Evolutionary conservation across 2,797 vertebrate genomes (phyloP).

Genomic region (Brotula barbata): DNA sequence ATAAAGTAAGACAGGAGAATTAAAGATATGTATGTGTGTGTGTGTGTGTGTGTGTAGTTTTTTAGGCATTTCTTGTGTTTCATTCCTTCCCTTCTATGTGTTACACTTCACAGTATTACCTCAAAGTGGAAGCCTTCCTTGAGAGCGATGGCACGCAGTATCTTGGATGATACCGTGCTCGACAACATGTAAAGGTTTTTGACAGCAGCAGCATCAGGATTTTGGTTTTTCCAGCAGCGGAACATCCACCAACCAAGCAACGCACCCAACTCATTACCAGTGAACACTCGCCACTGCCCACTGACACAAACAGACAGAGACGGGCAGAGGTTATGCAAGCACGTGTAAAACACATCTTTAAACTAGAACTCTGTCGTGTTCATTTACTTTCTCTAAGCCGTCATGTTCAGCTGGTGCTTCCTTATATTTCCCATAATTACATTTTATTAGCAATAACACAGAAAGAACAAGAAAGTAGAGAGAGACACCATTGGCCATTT

Average conservation of each 20-base stretch:
- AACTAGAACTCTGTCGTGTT: too few species aligned
- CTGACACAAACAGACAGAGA: constrained; percentile 64
- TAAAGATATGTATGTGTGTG: too few species aligned
- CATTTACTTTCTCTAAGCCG: too few species aligned
- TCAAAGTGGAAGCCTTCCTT: constrained; percentile 99
- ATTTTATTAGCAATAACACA: too few species aligned
- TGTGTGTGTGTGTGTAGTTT: too few species aligned
- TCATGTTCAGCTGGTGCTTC: too few species aligned
- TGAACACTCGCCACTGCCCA: constrained; percentile 93
- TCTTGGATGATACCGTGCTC: constrained; percentile 98
- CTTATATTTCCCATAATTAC: too few species aligned
- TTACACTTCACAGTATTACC: constrained; percentile 70
- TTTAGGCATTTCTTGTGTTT: too few species aligned
- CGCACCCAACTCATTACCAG: constrained; percentile 93
- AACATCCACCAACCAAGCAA: constrained; percentile 97
- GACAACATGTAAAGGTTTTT: constrained; percentile 93
- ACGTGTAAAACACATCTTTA: background rate
- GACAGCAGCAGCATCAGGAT: constrained; percentile 71
- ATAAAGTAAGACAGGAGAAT: background rate
- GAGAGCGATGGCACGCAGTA: constrained; percentile 91
- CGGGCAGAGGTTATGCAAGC: background rate
- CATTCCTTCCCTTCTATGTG: background rate
- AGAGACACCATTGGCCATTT: too few species aligned
- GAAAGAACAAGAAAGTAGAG: too few species aligned
- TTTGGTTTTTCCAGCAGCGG: constrained; percentile 89